Evolutionary conservation across 2,113 vertebrate genomes (phyloP).

Genomic region (Arenaria interpres): DNA sequence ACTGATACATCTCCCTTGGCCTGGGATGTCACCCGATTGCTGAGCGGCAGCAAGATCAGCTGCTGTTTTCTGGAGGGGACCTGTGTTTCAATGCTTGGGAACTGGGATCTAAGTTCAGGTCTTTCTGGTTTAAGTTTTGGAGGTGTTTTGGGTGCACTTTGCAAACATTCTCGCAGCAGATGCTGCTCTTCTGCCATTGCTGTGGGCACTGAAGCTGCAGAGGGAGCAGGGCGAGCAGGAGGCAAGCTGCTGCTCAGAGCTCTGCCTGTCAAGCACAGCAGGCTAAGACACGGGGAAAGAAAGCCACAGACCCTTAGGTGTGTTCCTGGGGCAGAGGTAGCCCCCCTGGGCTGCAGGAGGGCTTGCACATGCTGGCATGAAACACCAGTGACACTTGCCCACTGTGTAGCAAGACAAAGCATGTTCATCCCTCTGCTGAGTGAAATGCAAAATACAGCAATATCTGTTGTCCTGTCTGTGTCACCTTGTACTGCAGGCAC

Average conservation of each 20-base stretch:
- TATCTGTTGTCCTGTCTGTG: background rate
- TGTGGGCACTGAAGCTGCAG: background rate
- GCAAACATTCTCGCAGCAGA: background rate
- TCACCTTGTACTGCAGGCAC: background rate
- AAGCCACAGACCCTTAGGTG: background rate
- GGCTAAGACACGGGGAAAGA: background rate
- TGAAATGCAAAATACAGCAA: background rate
- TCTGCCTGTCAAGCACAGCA: background rate
- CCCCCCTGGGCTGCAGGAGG: background rate
- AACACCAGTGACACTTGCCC: background rate
- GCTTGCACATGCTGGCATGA: background rate
- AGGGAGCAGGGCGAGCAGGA: background rate
- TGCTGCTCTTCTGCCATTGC: background rate
- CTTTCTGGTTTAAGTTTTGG: background rate
- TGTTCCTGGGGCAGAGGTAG: background rate
- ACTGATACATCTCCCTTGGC: background rate
- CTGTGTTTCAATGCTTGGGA: background rate
- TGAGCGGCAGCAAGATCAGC: background rate
- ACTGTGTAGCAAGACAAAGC: background rate
- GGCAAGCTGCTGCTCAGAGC: background rate
- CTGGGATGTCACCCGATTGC: background rate
- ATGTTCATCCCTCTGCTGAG: background rate
- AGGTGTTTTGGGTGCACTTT: background rate
- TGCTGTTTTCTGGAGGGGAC: background rate
- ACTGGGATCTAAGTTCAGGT: background rate